Percentiles rank a stretch among this genome's conserved stretches.
Evolutionary conservation across 1,140 invertebrate genomes (phyloP).

Genomic region (Chironomus striatipennis): DNA sequence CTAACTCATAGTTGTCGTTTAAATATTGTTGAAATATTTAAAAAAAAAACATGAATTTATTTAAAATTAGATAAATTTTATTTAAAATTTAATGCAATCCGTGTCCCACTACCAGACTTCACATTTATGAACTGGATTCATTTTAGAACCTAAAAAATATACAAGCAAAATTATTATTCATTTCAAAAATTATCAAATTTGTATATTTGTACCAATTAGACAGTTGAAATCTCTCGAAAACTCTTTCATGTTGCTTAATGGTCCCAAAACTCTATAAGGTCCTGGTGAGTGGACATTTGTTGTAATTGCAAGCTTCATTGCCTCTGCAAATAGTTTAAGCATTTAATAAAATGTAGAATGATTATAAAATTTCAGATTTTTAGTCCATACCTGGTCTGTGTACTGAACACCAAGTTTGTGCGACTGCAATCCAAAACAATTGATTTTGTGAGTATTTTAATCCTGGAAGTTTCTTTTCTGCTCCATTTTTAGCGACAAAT

Average conservation of each 20-base stretch:
- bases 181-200: no score
- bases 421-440: slow-evolving; percentile 68
- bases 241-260: slow-evolving; percentile 54
- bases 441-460: slow-evolving; percentile 53
- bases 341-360: no score
- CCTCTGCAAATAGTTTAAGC: slow-evolving; percentile 42
- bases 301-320: slow-evolving; percentile 38
- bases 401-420: slow-evolving; percentile 32
- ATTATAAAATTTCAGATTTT: no score
- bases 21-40: no score
- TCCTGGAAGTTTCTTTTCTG: slow-evolving; percentile 41
- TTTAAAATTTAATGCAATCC: no score
- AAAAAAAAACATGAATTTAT: no score
- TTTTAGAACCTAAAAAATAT: slow-evolving; percentile 48
- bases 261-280: slow-evolving; percentile 52
- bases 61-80: no score
- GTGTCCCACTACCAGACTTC: slow-evolving; percentile 52
- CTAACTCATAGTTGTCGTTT: no score
- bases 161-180: no score
- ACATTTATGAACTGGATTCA: slow-evolving; percentile 82
- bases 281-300: slow-evolving; percentile 41
- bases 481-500: slow-evolving; percentile 42
- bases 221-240: slow-evolving; percentile 79
- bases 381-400: no score
- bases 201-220: slow-evolving; percentile 36